Percentiles rank a stretch among this genome's conserved stretches.
These are phyloP conservation scores for Pterophyllum scalare DNA, from an alignment of 2,113 vertebrate species.

Conservation along the genomic window DNA sequence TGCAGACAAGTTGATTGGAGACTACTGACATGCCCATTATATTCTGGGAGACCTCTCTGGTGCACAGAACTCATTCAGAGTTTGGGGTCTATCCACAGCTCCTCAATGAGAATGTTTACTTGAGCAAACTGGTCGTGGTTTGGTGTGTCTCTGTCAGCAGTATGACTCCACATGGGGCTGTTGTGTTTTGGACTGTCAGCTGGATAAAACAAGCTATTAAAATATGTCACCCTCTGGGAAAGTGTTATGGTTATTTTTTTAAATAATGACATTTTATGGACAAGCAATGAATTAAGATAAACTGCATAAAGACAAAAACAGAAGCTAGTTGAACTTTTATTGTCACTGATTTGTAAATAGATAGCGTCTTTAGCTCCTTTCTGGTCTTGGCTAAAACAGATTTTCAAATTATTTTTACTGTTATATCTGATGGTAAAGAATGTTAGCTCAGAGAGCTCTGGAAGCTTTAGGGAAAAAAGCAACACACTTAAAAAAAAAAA, in stretches of 20 bases:
- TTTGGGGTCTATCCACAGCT: not conserved
- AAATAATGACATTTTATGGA: not conserved
- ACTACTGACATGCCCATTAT: slow-evolving; percentile 19
- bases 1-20: slow-evolving; percentile 54
- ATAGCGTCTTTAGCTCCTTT: not conserved
- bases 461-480: not conserved
- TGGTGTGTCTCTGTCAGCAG: not conserved
- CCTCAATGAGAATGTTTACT: not conserved
- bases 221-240: not conserved
- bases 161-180: not conserved
- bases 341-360: not conserved
- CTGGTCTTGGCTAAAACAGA: not conserved
- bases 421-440: not conserved
- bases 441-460: not conserved
- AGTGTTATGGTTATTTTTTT: not conserved
- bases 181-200: not conserved
- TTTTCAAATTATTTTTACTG: not conserved
- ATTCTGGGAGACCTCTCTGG: slow-evolving; percentile 17
- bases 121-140: not conserved
- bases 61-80: not conserved
- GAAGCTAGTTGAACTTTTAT: not conserved
- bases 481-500: not conserved
- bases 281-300: not conserved
- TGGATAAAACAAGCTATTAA: not conserved
- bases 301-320: not conserved